Evolutionary conservation across 2,113 vertebrate genomes (phyloP).

Genomic region (Spheniscus mendiculus): DNA sequence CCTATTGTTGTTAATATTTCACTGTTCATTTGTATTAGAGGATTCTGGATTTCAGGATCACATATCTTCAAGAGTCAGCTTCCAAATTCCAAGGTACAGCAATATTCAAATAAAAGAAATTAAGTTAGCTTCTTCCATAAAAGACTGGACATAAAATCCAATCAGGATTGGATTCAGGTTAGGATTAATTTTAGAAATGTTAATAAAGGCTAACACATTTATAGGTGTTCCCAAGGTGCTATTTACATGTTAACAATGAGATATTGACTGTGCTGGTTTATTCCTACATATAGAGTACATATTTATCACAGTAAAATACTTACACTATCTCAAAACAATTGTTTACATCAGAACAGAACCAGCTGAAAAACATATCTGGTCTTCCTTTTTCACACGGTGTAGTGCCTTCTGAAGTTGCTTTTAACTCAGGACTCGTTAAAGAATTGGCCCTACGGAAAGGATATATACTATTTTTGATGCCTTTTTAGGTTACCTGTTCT

Average conservation of each 20-base stretch:
- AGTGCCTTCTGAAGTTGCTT: neutral
- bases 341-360: neutral
- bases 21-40: neutral
- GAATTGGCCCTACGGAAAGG: neutral
- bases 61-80: neutral
- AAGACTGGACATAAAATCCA: neutral
- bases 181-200: neutral
- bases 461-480: neutral
- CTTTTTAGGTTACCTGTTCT: neutral
- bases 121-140: neutral
- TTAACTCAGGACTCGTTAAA: neutral
- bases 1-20: neutral
- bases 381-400: neutral
- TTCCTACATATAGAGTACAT: neutral
- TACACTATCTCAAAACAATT: neutral
- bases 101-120: neutral
- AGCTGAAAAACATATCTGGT: neutral
- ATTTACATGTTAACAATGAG: neutral
- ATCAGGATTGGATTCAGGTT: neutral
- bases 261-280: neutral
- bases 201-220: neutral
- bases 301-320: neutral
- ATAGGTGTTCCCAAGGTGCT: neutral
- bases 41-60: neutral
- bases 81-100: neutral